Base-by-base conservation (phyloP, 1,140 invertebrate species). In the Venturia canescens region DNA sequence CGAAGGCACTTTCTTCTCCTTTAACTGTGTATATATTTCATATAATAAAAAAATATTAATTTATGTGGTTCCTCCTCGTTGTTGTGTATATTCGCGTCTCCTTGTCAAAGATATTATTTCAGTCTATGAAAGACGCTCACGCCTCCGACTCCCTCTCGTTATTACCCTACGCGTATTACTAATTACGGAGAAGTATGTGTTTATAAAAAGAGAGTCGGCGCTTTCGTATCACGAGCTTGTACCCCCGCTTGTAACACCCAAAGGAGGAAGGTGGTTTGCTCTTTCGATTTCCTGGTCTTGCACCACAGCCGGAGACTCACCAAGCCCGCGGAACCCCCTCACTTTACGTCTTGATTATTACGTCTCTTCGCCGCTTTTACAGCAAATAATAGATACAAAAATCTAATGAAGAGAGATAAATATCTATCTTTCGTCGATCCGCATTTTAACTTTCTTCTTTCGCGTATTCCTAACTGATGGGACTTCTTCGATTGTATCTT, bases 211-310 rank as follows among this genome's bases (percentile, higher is more conserved):
- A 53, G 71, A 48, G 60, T 78, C 53, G 70, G 63, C 57, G 75
- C 16, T 72, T 78, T 82, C 76, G 69, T 75, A 70, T 79, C 67
- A 57, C 66, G 6, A 53, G 31, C 76, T 81, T 70, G 71, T 72
- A 81, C 80, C 78, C 80, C 50, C 66, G 48, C 2, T 34, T 23
- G 70, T 50, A 74, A 18, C 16, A 71, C 11, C 3, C 38, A 38
- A 18, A 18, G 5, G 18, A 21, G 38, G 31, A 38, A 26, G 27
- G 53, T 29, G 29, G 7, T 66, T 23, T 38, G 53, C 57, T 77
- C 75, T 72, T 23, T 72, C 34, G 67, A 57, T 80, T 80, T 80
- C 79, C 79, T 71, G 79, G 79, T 80, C 79, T 80, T 80, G 79
- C 79, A 80, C 53, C 79, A 80, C 79, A 80, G 50, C 50, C 69